Evolutionary conservation across 2,113 vertebrate genomes (phyloP), one percentile per base, ranked within the genome.

Genomic region (Lophura nycthemera): DNA sequence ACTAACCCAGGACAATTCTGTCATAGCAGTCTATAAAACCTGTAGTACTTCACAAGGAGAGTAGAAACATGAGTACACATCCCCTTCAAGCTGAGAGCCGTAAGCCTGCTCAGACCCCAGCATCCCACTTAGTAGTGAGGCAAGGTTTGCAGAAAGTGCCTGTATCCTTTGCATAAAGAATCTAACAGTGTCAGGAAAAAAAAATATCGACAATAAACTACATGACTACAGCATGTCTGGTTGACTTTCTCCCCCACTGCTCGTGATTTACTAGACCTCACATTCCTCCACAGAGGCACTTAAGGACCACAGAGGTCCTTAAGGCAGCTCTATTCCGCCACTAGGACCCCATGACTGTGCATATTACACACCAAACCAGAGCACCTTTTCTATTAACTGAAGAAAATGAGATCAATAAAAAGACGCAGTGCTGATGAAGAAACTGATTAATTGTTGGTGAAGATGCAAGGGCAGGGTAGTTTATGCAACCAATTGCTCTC

Each of bases 391-490:
- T 78, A 30, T 11, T 60, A 93, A 72, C 52, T 30, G 48, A 45
- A 27, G 75, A 63, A 52, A 60, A 65, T 17, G 43, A 83, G 43
- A 63, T 47, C 76, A 83, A 86, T 38, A 61, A 64, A 38, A 50
- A 90, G 60, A 22, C 77, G 56, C 56, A 59, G 36, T 10, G 40
- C 32, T 63, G 4, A 83, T 66, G 45, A 88, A 86, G 80, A 54
- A 79, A 67, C 56, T 30, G 77, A 90, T 83, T 30, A 93, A 88
- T 32, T 88, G 80, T 11, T 5, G 2, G 21, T 83, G 70, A 88
- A 50, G 83, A 93, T 86, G 81, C 70, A 93, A 90, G 86, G 77
- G 81, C 89, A 81, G 47, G 29, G 19, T 60, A 73, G 80, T 42
- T 88, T 61, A 74, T 20, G 60, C 13, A 5, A 83, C 88, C 81